Percentiles rank a stretch among this genome's conserved stretches.
Evolutionary conservation across 2,113 vertebrate genomes (phyloP).

Genomic region (Saimiri boliviensis): DNA sequence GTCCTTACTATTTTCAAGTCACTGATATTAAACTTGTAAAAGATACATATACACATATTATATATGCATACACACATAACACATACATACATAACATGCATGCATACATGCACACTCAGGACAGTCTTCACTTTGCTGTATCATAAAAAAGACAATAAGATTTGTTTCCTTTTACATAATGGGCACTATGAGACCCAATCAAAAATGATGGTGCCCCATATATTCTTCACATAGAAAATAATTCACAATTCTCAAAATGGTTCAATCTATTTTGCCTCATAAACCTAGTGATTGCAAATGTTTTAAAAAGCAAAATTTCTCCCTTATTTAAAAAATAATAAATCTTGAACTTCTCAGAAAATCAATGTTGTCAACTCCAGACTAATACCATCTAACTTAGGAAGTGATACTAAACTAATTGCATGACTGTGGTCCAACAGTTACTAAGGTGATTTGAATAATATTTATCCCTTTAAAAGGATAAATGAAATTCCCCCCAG

Average conservation of each 20-base stretch:
- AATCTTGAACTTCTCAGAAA: constrained; percentile 66
- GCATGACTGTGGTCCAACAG: constrained; percentile 72
- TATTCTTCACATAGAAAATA: constrained; percentile 30
- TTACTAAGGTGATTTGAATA: constrained; percentile 80
- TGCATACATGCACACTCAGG: background rate
- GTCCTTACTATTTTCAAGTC: background rate
- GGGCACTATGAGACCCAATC: background rate
- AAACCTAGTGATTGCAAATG: constrained; percentile 5
- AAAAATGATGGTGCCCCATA: background rate
- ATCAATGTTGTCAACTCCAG: constrained; percentile 65
- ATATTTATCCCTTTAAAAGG: constrained; percentile 79
- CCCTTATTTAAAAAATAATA: constrained; percentile 66
- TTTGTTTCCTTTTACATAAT: background rate
- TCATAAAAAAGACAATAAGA: background rate
- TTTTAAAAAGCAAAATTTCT: background rate
- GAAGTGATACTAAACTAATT: constrained; percentile 75
- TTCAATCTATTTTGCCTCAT: background rate
- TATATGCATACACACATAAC: background rate
- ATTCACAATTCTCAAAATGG: background rate
- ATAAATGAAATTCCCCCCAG: constrained; percentile 68
- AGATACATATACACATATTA: background rate
- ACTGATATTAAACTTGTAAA: background rate
- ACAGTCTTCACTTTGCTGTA: background rate
- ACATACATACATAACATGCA: background rate
- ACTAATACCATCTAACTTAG: constrained; percentile 69